These are phyloP conservation scores for Babylonia areolata DNA, from an alignment of 1,140 invertebrate genomes.

Conservation along the genomic window DNA sequence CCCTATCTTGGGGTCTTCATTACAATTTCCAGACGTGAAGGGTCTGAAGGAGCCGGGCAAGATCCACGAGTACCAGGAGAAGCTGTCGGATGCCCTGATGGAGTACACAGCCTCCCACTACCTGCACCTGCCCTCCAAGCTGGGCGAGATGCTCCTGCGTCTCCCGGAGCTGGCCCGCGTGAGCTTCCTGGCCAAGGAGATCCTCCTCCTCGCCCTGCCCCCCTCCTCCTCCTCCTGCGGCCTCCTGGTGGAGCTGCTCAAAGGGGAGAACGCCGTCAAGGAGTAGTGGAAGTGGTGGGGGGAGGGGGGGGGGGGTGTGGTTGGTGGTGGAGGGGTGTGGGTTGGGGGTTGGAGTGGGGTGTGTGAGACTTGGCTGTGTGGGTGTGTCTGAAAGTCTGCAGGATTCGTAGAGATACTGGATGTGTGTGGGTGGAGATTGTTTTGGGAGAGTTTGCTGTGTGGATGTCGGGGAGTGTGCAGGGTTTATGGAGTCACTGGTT, in stretches of 20 bases:
- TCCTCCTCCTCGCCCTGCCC: slow-evolving; percentile 78
- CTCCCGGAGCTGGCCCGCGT: slow-evolving; percentile 96
- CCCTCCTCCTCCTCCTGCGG: slow-evolving; percentile 92
- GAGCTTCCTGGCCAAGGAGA: slow-evolving; percentile 94
- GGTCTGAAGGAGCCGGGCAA: slow-evolving; percentile 93
- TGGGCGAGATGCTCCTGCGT: slow-evolving; percentile 92
- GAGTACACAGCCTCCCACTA: slow-evolving; percentile 94
- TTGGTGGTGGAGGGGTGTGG: no score
- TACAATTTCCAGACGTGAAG: slow-evolving; percentile 88
- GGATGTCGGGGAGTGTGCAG: no score
- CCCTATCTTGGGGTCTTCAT: no score
- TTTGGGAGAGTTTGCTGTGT: no score
- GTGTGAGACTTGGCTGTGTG: no score
- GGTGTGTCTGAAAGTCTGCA: no score
- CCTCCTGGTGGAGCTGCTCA: slow-evolving; percentile 93
- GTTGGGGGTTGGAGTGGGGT: no score
- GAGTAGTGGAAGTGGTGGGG: slow-evolving; percentile 6
- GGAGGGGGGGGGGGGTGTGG: background rate
- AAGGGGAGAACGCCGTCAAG: slow-evolving; percentile 75
- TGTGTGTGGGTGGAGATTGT: no score
- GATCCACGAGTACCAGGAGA: slow-evolving; percentile 94
- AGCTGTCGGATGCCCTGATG: slow-evolving; percentile 93
- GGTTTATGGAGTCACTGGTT: no score
- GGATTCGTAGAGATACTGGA: no score
- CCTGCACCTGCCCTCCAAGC: slow-evolving; percentile 94